Percentiles rank a stretch among this genome's conserved stretches.
Evolutionary conservation across 2,113 vertebrate species (phyloP).

Genomic region (Tachycineta bicolor): DNA sequence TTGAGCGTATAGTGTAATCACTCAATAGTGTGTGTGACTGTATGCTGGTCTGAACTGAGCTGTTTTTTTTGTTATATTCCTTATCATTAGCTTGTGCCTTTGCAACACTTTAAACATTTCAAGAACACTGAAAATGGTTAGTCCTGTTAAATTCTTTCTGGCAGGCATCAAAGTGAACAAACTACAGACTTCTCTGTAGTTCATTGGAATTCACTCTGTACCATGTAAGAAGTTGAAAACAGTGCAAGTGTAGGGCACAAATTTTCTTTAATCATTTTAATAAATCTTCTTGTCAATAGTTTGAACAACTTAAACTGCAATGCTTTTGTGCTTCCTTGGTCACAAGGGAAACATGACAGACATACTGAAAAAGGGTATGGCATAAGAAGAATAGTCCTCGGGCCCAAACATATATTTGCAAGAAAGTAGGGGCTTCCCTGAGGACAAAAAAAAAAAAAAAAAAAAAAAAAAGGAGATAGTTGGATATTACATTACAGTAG

Average conservation of each 20-base stretch:
- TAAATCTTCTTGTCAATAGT: neutral
- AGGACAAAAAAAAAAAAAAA: neutral
- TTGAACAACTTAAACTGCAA: neutral
- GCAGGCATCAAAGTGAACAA: neutral
- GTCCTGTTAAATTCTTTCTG: neutral
- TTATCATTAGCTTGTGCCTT: neutral
- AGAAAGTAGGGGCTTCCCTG: neutral
- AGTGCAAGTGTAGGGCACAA: neutral
- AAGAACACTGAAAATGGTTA: neutral
- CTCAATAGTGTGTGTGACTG: neutral
- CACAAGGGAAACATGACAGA: neutral
- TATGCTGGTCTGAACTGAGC: neutral
- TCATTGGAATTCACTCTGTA: neutral
- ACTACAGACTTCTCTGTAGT: neutral
- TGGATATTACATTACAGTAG: neutral
- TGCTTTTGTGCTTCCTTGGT: neutral
- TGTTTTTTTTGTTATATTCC: neutral
- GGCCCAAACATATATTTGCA: neutral
- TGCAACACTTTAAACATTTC: neutral
- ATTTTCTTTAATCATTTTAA: neutral
- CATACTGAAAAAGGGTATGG: neutral
- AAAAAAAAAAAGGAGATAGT: neutral
- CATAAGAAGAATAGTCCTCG: neutral
- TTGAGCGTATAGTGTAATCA: neutral
- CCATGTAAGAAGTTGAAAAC: neutral